These are phyloP conservation scores for Chromis chromis DNA, from an alignment of 2,797 vertebrate species.

Conservation along the genomic window DNA sequence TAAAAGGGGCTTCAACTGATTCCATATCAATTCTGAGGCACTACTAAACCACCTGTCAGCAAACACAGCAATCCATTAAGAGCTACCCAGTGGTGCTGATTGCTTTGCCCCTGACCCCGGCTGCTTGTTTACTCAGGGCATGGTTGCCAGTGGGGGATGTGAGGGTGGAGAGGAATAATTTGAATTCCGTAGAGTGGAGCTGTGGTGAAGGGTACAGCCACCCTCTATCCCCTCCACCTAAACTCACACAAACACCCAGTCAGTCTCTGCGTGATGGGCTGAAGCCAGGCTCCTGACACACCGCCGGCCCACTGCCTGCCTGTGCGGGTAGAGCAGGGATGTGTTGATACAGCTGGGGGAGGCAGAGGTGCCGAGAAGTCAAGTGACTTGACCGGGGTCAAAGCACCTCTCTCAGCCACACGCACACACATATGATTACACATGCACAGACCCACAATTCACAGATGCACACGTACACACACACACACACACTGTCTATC, in stretches of 20 bases:
- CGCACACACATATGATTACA: constrained; percentile 36
- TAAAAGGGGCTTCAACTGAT: constrained; percentile 19
- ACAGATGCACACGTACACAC: constrained; percentile 17
- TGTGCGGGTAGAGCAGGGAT: constrained; percentile 51
- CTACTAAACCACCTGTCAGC: constrained; percentile 79
- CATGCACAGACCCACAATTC: constrained; percentile 18
- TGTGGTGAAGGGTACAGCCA: constrained; percentile 68
- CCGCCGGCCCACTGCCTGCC: constrained; percentile 65
- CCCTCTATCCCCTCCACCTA: constrained; percentile 59
- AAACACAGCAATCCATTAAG: constrained; percentile 79
- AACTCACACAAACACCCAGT: constrained; percentile 78
- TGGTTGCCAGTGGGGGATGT: constrained; percentile 70
- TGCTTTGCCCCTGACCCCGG: constrained; percentile 83
- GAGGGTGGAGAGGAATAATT: constrained; percentile 74
- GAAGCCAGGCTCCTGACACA: constrained; percentile 75
- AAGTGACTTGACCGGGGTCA: constrained; percentile 84
- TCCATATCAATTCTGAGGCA: constrained; percentile 50
- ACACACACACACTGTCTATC: constrained; percentile 35
- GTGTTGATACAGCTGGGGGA: constrained; percentile 85
- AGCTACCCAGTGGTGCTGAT: constrained; percentile 76
- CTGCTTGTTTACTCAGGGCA: constrained; percentile 83
- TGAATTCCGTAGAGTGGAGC: constrained; percentile 74
- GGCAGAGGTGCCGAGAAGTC: constrained; percentile 81
- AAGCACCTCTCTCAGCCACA: constrained; percentile 66
- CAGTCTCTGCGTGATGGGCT: constrained; percentile 73